These are phyloP conservation scores for Toxotes jaculatrix DNA, from an alignment of 2,113 vertebrate species.

Conservation along the genomic window DNA sequence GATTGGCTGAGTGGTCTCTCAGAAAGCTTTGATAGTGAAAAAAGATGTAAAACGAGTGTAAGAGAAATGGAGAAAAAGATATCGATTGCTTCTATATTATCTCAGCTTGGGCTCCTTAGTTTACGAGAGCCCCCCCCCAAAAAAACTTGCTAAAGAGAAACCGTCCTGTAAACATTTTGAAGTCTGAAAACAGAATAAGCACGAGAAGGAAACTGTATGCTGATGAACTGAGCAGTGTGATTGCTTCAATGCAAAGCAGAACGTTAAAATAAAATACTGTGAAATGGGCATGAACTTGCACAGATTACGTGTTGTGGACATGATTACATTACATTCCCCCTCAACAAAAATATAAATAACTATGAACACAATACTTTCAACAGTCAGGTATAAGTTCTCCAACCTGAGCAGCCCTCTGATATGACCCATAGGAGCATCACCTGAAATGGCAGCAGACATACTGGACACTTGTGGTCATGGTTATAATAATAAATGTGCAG, in stretches of 20 bases:
- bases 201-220: not conserved
- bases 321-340: not conserved
- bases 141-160: slow-evolving; percentile 20
- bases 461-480: not conserved
- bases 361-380: not conserved
- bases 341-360: not conserved
- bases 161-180: not conserved
- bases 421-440: not conserved
- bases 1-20: not conserved
- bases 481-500: not conserved
- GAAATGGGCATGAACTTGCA: slow-evolving; percentile 19
- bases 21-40: not conserved
- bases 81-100: slow-evolving; percentile 48
- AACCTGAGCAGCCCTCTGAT: not conserved
- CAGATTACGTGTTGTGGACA: not conserved
- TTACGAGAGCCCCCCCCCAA: not conserved
- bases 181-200: slow-evolving; percentile 10
- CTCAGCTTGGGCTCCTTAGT: slow-evolving; percentile 22
- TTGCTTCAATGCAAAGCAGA: not conserved
- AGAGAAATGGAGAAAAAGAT: slow-evolving; percentile 11
- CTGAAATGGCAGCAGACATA: not conserved
- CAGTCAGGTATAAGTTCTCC: not conserved
- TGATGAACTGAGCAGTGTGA: slow-evolving; percentile 1
- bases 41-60: not conserved
- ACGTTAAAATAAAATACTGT: slow-evolving; percentile 1